These are phyloP conservation scores for Heterotis niloticus DNA, from an alignment of 2,113 vertebrate species.

Conservation along the genomic window DNA sequence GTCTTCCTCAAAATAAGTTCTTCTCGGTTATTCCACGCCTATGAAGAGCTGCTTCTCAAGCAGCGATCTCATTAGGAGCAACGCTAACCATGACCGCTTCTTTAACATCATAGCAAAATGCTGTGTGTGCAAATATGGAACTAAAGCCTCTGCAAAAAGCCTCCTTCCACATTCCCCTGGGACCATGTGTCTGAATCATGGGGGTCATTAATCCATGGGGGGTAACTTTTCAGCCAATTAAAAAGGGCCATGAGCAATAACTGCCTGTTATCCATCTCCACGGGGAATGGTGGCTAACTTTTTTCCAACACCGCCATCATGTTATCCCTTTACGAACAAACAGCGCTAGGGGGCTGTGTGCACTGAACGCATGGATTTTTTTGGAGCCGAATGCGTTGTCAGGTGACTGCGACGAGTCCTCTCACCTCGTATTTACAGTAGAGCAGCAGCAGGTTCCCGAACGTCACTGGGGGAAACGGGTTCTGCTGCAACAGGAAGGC, in stretches of 20 bases:
- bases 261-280: neutral
- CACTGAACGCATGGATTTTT: no score
- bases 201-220: neutral
- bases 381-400: no score
- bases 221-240: no score
- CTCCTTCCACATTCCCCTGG: neutral
- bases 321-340: no score
- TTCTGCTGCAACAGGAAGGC: constrained; percentile 91
- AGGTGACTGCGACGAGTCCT: neutral
- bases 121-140: constrained; percentile 4
- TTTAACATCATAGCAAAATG: neutral
- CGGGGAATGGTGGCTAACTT: neutral
- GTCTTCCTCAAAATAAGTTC: neutral
- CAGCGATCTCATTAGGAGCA: neutral
- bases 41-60: neutral
- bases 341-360: no score
- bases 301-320: neutral
- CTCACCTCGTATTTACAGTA: constrained; percentile 82
- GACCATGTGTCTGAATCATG: neutral
- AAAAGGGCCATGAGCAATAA: neutral
- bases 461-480: constrained; percentile 85
- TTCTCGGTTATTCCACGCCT: neutral
- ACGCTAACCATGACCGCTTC: neutral
- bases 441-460: constrained; percentile 89
- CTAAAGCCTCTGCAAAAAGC: neutral